Evolutionary conservation across 2,888 invertebrate genomes (phyloP), one percentile per base, ranked within the genome.

Genomic region (Luperina nickerlii): DNA sequence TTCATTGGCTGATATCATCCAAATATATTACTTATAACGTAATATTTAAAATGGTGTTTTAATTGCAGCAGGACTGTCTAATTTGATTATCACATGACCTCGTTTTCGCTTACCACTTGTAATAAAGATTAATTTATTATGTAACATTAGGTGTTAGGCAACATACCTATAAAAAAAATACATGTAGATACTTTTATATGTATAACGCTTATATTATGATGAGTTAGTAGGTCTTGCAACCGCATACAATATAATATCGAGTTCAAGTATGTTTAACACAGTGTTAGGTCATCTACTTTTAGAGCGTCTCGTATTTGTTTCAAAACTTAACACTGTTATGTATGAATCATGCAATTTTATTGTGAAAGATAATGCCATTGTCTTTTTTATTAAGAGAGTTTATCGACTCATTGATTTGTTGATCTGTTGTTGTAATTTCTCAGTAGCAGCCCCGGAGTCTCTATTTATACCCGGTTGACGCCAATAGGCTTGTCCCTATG

Each of bases 161-260:
- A 18, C 27, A 67, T 18, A 48, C 0, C n/a, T 13, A 62, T 13
- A 48, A 51, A 27, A 75, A 45, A 2, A 57, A 32, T 38, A 20
- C 2, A 45, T 65, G 18, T 45, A 32, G 18, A 9, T 24, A 48
- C n/a, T 15, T 80, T 8, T 48, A 8, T 24, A 24, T 7, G 8
- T 42, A 13, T 45, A 18, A 48, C 18, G 32, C 5, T 24, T 45
- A 5, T 54, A 32, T 15, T 63, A 65, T 38, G 18, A 62, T 60
- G 32, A 57, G 24, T 48, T 62, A 62, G 32, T 51, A 42, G 20
- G 6, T 68, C 38, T 73, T 69, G 75, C 45, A 75, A 87, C 87
- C 87, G 79, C 84, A 87, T 71, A 74, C 7, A 74, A 87, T 70
- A 67, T 70, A 70, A 84, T 83, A 84, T 79, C 32, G 20, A 84